phyloP scores from a whole-genome alignment of 1,140 invertebrate genomes.

The Scaptomyza montana region DNA sequence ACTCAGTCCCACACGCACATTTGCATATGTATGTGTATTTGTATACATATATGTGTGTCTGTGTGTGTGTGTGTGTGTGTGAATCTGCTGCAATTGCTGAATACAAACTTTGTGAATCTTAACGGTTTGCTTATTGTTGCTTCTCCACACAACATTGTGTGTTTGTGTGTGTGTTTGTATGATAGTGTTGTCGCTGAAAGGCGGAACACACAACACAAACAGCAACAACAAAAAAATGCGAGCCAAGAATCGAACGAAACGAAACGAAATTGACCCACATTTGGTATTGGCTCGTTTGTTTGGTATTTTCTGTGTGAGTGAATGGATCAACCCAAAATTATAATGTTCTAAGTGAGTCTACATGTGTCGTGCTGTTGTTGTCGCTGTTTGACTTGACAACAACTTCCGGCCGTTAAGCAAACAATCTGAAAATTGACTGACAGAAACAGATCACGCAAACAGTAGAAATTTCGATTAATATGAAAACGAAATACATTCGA shows the following conservation, averaged over 20 bases:
- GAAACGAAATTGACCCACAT: slow-evolving; percentile 51
- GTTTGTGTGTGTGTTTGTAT: slow-evolving; percentile 32
- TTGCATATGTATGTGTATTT: neutral
- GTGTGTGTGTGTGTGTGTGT: slow-evolving; percentile 15
- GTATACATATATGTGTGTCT: neutral
- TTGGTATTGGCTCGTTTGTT: slow-evolving; percentile 34
- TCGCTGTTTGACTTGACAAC: slow-evolving; percentile 22
- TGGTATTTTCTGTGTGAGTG: slow-evolving; percentile 17
- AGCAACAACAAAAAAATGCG: slow-evolving; percentile 10
- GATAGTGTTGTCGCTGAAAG: slow-evolving; percentile 44
- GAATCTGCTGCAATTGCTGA: slow-evolving; percentile 31
- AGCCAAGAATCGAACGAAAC: slow-evolving; percentile 37
- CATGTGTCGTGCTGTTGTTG: neutral
- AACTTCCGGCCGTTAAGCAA: slow-evolving; percentile 46
- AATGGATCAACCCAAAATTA: slow-evolving; percentile 17
- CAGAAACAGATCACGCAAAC: slow-evolving; percentile 42
- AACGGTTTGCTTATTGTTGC: slow-evolving; percentile 75
- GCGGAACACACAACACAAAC: slow-evolving; percentile 43
- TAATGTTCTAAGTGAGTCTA: slow-evolving; percentile 37
- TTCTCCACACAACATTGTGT: slow-evolving; percentile 55
- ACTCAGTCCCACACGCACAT: neutral
- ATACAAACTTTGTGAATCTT: slow-evolving; percentile 65
- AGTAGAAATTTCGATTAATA: slow-evolving; percentile 17
- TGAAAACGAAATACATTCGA: neutral
- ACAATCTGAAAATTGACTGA: slow-evolving; percentile 49